Evolutionary conservation across 2,797 vertebrate species (phyloP).

Genomic region (Smutsia gigantea): DNA sequence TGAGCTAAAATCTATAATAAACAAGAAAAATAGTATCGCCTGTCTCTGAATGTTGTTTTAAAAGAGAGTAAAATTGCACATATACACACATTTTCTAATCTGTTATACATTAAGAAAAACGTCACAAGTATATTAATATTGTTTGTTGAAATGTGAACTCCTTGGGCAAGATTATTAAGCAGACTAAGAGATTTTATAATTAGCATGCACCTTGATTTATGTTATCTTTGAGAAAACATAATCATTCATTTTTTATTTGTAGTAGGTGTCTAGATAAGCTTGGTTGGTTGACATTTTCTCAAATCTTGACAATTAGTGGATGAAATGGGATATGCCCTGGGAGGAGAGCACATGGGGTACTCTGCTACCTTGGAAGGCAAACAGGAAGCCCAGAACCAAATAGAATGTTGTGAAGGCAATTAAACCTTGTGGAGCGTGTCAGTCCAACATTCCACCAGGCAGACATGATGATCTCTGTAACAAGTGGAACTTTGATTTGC

Average conservation of each 20-base stretch:
- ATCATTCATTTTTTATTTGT: background rate
- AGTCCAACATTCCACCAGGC: background rate
- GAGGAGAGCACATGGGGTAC: background rate
- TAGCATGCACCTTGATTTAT: background rate
- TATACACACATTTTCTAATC: background rate
- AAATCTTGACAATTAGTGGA: slow-evolving; percentile 17
- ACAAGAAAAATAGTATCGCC: background rate
- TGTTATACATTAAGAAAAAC: background rate
- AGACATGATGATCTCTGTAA: background rate
- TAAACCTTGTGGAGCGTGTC: background rate
- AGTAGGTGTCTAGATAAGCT: background rate
- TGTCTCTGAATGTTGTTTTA: background rate
- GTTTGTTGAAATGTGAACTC: background rate
- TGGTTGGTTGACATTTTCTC: slow-evolving; percentile 42
- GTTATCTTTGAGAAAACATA: slow-evolving; percentile 10
- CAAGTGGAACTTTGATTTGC: background rate
- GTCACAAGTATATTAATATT: background rate
- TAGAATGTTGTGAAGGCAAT: background rate
- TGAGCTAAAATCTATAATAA: background rate
- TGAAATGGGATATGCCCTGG: background rate
- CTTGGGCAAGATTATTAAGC: background rate
- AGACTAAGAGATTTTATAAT: background rate
- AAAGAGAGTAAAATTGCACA: background rate
- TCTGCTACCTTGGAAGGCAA: background rate
- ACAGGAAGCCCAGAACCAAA: background rate